Evolutionary conservation across 2,797 vertebrate species (phyloP).

Genomic region (Coilia nasus): DNA sequence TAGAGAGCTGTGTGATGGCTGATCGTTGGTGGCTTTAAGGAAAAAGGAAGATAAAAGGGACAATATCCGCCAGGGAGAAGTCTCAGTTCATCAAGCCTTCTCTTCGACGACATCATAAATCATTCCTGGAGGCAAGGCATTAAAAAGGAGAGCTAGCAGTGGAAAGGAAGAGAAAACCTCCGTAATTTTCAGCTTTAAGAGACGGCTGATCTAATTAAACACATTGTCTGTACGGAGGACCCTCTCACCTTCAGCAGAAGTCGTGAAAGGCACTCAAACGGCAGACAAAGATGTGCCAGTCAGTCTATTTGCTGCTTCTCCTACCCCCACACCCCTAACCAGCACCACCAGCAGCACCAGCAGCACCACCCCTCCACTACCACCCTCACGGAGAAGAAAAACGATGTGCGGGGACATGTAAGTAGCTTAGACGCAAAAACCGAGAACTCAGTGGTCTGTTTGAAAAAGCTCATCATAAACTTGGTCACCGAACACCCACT

Average conservation of each 20-base stretch:
- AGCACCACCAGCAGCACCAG: too few relatives aligned
- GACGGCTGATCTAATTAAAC: conserved; percentile 26
- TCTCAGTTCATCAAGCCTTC: conserved; percentile 42
- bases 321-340: too few relatives aligned
- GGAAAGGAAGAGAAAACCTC: background rate
- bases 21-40: background rate
- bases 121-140: conserved; percentile 36
- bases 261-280: conserved; percentile 42
- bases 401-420: conserved; percentile 41
- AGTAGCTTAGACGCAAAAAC: conserved; percentile 52
- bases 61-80: conserved; percentile 39
- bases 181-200: conserved; percentile 37
- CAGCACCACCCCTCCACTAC: too few relatives aligned
- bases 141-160: background rate
- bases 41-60: conserved; percentile 42
- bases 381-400: conserved; percentile 8
- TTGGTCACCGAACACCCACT: conserved; percentile 47
- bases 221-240: conserved; percentile 35
- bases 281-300: conserved; percentile 37
- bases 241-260: conserved; percentile 46
- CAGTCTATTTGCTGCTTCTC: conserved; percentile 35
- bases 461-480: conserved; percentile 53
- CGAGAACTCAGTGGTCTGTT: conserved; percentile 52
- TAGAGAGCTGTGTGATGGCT: conserved; percentile 30
- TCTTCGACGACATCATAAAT: conserved; percentile 51